Evolutionary conservation across 2,113 vertebrate genomes (phyloP).

Genomic region (Anolis carolinensis): DNA sequence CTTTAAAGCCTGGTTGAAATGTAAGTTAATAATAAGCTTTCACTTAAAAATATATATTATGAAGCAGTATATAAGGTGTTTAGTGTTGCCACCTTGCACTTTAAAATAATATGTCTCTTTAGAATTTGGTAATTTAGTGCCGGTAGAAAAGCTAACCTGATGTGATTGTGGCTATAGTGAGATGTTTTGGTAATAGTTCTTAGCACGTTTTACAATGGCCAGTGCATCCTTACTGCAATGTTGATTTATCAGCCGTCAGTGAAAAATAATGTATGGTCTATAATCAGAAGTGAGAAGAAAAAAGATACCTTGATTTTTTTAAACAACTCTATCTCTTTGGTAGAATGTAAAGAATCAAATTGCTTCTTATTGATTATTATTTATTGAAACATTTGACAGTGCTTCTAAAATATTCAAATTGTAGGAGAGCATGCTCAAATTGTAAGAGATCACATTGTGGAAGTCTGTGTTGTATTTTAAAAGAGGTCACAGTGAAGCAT

Average conservation of each 20-base stretch:
- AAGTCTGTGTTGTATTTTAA: background rate
- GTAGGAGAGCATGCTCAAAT: background rate
- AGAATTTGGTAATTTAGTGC: background rate
- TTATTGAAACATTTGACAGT: constrained; percentile 1
- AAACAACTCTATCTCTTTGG: too few relatives aligned
- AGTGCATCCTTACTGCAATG: constrained; percentile 20
- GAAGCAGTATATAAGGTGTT: too few relatives aligned
- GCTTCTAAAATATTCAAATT: background rate
- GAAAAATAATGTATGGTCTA: background rate
- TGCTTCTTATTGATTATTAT: background rate
- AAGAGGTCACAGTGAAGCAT: background rate
- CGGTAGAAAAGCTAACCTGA: background rate
- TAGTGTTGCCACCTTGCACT: too few relatives aligned
- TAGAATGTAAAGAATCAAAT: background rate
- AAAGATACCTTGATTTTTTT: background rate
- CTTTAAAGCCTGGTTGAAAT: background rate
- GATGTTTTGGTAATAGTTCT: constrained; percentile 3
- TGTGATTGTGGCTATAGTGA: background rate
- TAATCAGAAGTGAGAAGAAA: background rate
- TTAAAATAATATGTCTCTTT: constrained; percentile 9
- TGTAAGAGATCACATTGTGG: background rate
- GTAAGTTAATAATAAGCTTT: background rate
- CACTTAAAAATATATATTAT: constrained; percentile 24
- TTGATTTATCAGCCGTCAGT: constrained; percentile 12
- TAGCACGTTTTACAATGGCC: background rate